Evolutionary conservation across 2,797 vertebrate genomes (phyloP).

Genomic region (Sebastiscus albofasciatus): DNA sequence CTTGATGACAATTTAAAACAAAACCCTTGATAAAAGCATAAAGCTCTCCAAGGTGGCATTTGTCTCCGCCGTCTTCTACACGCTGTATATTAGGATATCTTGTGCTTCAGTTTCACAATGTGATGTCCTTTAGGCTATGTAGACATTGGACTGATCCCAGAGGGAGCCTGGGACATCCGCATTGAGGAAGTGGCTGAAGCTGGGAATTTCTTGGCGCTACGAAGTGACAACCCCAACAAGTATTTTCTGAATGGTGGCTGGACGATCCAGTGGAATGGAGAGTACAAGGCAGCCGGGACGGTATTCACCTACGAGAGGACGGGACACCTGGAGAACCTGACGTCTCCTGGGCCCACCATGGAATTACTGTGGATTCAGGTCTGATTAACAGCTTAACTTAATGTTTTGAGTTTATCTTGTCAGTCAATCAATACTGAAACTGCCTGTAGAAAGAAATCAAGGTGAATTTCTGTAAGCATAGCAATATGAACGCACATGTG

Average conservation of each 20-base stretch:
- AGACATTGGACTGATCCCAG: conserved; percentile 94
- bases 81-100: not conserved
- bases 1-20: not conserved
- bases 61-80: not conserved
- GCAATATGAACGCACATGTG: not conserved
- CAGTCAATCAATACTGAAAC: not conserved
- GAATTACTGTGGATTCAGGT: conserved; percentile 98
- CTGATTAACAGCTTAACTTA: not conserved
- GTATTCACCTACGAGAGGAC: conserved; percentile 92
- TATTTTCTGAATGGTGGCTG: conserved; percentile 96
- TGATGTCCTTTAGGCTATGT: conserved; percentile 87
- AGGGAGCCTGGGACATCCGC: conserved; percentile 90
- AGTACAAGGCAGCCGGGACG: conserved; percentile 93
- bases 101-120: not conserved
- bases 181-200: conserved; percentile 93
- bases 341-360: conserved; percentile 91
- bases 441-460: not conserved
- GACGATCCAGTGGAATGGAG: conserved; percentile 97
- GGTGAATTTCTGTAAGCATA: not conserved
- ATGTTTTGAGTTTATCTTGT: not conserved
- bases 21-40: not conserved
- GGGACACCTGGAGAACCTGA: conserved; percentile 93
- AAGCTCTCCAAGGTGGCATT: not conserved
- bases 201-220: conserved; percentile 92
- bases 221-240: conserved; percentile 88